These are phyloP conservation scores for Sterna hirundo DNA, from an alignment of 2,113 vertebrate species.

Conservation along the genomic window DNA sequence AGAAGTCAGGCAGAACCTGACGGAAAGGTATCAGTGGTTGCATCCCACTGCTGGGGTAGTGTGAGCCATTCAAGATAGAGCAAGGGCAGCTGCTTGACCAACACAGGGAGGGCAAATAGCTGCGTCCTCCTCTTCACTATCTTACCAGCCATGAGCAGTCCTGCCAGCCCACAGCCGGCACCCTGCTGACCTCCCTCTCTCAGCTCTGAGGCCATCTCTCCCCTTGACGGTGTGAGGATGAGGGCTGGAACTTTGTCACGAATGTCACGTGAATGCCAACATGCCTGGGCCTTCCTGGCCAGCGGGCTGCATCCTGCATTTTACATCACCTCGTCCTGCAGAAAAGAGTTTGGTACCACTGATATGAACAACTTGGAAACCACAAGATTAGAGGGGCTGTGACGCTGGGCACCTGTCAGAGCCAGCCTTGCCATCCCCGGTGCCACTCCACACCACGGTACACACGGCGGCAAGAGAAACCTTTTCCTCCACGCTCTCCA, in stretches of 20 bases:
- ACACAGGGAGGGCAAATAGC: background rate
- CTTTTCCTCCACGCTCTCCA: background rate
- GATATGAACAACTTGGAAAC: background rate
- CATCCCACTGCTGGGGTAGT: rapidly evolving
- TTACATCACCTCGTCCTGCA: background rate
- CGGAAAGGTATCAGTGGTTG: background rate
- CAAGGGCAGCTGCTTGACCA: background rate
- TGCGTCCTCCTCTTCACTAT: background rate
- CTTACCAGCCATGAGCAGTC: background rate
- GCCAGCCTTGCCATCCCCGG: background rate
- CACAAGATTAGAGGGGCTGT: background rate
- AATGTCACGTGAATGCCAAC: rapidly evolving
- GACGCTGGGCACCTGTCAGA: background rate
- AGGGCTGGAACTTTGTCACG: background rate
- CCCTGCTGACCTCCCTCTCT: background rate
- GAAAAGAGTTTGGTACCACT: background rate
- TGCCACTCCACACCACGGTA: background rate
- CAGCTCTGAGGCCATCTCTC: background rate
- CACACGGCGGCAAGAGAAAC: background rate
- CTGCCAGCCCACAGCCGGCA: background rate
- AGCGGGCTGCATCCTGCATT: background rate
- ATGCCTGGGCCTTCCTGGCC: background rate
- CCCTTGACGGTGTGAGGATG: rapidly evolving
- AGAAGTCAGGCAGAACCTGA: background rate
- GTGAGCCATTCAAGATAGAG: rapidly evolving